Conservation (phyloP, 2,113 vertebrate species). For the Cairina moschata region DNA sequence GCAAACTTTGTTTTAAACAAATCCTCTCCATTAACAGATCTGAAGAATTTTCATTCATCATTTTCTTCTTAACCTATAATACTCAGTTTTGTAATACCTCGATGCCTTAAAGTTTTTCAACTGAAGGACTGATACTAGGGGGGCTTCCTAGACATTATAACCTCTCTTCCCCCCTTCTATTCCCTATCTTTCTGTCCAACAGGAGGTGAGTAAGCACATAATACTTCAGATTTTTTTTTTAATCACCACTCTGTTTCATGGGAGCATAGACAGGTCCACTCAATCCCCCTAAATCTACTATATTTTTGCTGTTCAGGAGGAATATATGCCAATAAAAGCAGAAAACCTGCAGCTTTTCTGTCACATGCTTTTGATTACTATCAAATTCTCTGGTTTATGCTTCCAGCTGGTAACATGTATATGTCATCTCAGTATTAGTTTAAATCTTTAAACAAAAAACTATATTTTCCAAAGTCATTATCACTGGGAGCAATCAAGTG, state of each 20-base stretch:
- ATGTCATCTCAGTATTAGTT: constrained; percentile 83
- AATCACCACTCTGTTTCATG: constrained; percentile 64
- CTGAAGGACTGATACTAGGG: constrained; percentile 69
- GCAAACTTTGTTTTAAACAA: constrained; percentile 83
- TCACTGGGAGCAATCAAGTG: constrained; percentile 97
- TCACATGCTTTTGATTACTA: constrained; percentile 77
- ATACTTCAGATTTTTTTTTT: constrained; percentile 66
- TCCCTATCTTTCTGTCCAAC: constrained; percentile 74
- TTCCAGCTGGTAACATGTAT: constrained; percentile 75
- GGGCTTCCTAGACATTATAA: constrained; percentile 56
- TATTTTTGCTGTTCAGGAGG: constrained; percentile 80
- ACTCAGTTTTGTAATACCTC: constrained; percentile 56
- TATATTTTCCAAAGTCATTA: constrained; percentile 99
- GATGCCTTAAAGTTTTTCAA: constrained; percentile 52
- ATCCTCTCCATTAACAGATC: constrained; percentile 75
- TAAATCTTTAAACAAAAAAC: constrained; percentile 99
- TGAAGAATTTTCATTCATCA: constrained; percentile 76
- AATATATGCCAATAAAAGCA: constrained; percentile 80
- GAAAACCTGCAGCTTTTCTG: constrained; percentile 78
- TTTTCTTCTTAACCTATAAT: constrained; percentile 61
- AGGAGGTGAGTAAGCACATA: constrained; percentile 69
- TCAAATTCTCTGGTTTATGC: constrained; percentile 77
- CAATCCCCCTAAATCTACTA: constrained; percentile 77
- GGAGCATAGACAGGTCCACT: constrained; percentile 75
- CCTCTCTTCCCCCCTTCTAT: constrained; percentile 47